Conservation (phyloP, 2,113 vertebrate genomes). For the Rhinopithecus roxellana region DNA sequence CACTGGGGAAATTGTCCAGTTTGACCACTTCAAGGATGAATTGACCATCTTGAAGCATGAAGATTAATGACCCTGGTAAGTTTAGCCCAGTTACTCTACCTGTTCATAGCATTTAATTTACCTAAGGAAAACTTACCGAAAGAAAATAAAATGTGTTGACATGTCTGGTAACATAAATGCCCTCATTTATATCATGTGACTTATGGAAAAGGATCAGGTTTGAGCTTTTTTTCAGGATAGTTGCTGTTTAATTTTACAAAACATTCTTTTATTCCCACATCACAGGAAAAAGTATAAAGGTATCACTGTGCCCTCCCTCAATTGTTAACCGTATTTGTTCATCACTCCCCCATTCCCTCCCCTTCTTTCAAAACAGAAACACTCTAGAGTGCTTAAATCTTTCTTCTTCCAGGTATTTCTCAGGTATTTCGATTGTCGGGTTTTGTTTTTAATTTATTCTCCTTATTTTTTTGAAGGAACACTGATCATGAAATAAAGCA, state of each 20-base stretch:
- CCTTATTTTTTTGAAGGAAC: constrained; percentile 5
- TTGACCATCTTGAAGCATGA: constrained; percentile 19
- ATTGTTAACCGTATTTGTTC: neutral
- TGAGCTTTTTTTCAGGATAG: neutral
- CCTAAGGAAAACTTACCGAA: constrained; percentile 40
- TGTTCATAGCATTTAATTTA: constrained; percentile 54
- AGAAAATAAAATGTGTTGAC: constrained; percentile 34
- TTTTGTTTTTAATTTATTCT: constrained; percentile 24
- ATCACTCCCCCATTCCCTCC: neutral
- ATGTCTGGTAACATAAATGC: constrained; percentile 40
- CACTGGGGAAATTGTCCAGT: constrained; percentile 8
- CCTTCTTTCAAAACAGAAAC: constrained; percentile 46
- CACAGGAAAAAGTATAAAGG: constrained; percentile 44
- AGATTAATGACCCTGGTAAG: constrained; percentile 59
- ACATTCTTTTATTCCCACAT: constrained; percentile 40
- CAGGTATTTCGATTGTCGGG: neutral
- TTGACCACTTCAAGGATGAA: constrained; percentile 48
- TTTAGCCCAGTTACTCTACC: constrained; percentile 12
- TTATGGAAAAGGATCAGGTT: neutral
- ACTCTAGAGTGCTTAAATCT: neutral
- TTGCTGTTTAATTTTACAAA: constrained; percentile 59
- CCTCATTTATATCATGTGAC: constrained; percentile 65
- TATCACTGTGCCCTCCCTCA: neutral
- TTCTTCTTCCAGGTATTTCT: constrained; percentile 3
- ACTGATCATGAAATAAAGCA: constrained; percentile 35